These are phyloP conservation scores for Crotalus viridis DNA, from an alignment of 2,113 vertebrate species.

Conservation along the genomic window DNA sequence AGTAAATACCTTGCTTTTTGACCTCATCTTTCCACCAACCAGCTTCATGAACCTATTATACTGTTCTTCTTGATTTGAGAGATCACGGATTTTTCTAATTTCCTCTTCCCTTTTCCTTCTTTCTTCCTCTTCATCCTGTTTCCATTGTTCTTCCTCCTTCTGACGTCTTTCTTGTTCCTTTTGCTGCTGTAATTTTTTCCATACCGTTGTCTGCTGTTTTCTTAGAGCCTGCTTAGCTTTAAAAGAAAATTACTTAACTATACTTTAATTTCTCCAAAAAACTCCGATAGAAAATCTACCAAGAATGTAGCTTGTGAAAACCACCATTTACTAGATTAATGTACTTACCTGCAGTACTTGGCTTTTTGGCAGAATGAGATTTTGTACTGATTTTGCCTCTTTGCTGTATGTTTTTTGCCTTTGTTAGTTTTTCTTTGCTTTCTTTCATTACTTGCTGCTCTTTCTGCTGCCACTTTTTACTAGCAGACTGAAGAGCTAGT, in stretches of 20 bases:
- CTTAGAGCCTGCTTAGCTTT: slow-evolving; percentile 83
- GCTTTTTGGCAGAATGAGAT: slow-evolving; percentile 76
- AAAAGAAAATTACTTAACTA: slow-evolving; percentile 36
- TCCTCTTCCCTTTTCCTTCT: slow-evolving; percentile 92
- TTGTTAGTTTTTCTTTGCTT: slow-evolving; percentile 89
- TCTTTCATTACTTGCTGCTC: slow-evolving; percentile 95
- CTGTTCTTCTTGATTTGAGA: slow-evolving; percentile 97
- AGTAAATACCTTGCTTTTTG: slow-evolving; percentile 78
- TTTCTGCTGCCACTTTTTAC: slow-evolving; percentile 98
- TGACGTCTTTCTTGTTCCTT: slow-evolving; percentile 82
- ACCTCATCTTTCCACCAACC: slow-evolving; percentile 83
- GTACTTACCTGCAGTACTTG: slow-evolving; percentile 75
- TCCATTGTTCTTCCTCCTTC: slow-evolving; percentile 80
- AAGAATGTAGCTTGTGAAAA: not conserved
- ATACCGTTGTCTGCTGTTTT: slow-evolving; percentile 87
- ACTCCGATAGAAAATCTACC: not conserved
- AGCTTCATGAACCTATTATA: slow-evolving; percentile 99
- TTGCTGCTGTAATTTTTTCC: slow-evolving; percentile 88
- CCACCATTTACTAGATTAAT: slow-evolving; percentile 9
- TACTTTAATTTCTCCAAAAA: not conserved
- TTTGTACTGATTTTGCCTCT: slow-evolving; percentile 75
- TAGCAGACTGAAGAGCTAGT: slow-evolving; percentile 94
- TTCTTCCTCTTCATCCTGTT: slow-evolving; percentile 84
- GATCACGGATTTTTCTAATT: slow-evolving; percentile 91
- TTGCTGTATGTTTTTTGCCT: slow-evolving; percentile 72